A percentile compares a stretch with the other conserved stretches of the same genome.
phyloP scores from a whole-genome alignment of 2,797 vertebrate genomes.

The Paratrypauchen microcephalus region DNA sequence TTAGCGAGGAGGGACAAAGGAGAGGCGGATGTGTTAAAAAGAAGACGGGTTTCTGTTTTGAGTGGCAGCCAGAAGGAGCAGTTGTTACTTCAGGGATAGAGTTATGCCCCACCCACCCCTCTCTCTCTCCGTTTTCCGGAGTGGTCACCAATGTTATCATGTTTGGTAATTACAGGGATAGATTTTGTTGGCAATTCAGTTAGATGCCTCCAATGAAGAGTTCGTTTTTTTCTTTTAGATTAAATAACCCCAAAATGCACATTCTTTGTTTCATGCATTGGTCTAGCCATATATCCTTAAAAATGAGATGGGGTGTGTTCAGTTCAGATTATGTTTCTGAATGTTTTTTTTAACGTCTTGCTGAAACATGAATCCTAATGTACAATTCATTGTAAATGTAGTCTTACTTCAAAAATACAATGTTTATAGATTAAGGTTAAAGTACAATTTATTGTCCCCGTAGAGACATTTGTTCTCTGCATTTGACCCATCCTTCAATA shows the following conservation, averaged over 20 bases:
- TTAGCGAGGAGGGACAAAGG: constrained; percentile 22
- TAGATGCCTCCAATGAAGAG: no score
- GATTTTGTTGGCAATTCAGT: no score
- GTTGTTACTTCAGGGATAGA: constrained; percentile 85
- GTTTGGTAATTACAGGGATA: neutral
- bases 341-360: no score
- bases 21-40: constrained; percentile 21
- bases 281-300: neutral
- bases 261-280: neutral
- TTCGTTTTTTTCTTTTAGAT: no score
- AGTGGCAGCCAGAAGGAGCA: constrained; percentile 74
- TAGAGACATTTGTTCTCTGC: no score
- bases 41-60: constrained; percentile 55
- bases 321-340: no score
- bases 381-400: neutral
- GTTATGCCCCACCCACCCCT: constrained; percentile 80
- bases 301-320: neutral
- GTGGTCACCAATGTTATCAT: constrained; percentile 36
- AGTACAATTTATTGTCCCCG: no score
- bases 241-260: no score
- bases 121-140: constrained; percentile 61
- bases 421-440: no score
- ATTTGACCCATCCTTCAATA: no score
- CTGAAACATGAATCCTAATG: no score
- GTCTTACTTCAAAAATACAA: neutral